Base-by-base conservation (phyloP, 2,797 vertebrate genomes). In the Gastrophryne carolinensis region DNA sequence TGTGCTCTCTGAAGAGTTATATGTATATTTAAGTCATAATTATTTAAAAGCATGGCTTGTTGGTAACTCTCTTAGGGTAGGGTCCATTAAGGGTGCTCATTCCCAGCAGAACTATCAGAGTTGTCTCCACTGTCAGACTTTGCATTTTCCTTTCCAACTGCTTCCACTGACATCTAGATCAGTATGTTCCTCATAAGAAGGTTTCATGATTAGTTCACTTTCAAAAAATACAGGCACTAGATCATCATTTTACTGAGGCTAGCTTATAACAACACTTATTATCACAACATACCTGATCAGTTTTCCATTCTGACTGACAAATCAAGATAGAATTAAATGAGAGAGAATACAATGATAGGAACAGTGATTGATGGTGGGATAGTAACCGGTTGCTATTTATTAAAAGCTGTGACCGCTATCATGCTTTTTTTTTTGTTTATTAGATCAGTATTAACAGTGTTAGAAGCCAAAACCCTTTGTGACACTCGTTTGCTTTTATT, bases 381-480 rank as follows among this genome's bases (percentile, higher is more conserved):
- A n/a, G 41, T 21, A 2, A 11, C n/a, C 41, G 17, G 32, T 10
- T 4, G 32, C 10, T 10, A 34, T 4, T 4, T 34, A 29, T 27
- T 11, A 29, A 27, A 52, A 27, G 5, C 34, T 68, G 50, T 68
- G 50, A 68, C 39, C 13, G 17, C 8, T 35, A 5, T 53, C 49
- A 35, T 54, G 30, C 49, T 54, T 67, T 50, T 11, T 24, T 44
- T 19, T 32, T 53, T 1, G 27, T 24, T 34, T 56, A 30, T 39
- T 19, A 19, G 44, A 19, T 47, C 19, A 52, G 19, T 66, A 8
- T 34, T 52, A 27, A 37, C 52, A 17, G 19, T 26, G 24, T 10
- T n/a, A 68, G 4, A 68, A 68, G 50, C 50, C 65, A 68, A 39
- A 26, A 17, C 17, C 26, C 24, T 12, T 10, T 53, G 17, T 65